Percentiles rank a stretch among this genome's conserved stretches.
Evolutionary conservation across 2,888 invertebrate genomes (phyloP).

Genomic region (Drosophila sordidula): DNA sequence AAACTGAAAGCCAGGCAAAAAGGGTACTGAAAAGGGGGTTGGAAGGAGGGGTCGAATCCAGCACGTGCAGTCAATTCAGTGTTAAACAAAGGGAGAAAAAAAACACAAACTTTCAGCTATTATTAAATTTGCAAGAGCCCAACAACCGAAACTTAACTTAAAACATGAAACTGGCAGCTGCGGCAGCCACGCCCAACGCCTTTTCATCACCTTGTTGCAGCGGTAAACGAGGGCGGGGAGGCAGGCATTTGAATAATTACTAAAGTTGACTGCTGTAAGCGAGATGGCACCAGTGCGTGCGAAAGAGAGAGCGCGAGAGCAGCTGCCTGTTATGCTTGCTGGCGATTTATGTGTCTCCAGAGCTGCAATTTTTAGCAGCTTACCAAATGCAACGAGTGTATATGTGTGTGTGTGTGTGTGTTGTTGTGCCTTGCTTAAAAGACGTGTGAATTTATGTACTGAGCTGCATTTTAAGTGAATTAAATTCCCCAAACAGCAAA

Average conservation of each 20-base stretch:
- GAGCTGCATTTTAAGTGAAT: constrained; percentile 67
- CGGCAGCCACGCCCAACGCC: constrained; percentile 41
- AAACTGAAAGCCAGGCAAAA: constrained; percentile 15
- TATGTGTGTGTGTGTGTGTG: constrained; percentile 4
- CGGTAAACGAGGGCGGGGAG: background rate
- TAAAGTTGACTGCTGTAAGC: constrained; percentile 57
- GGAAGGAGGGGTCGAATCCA: constrained; percentile 1
- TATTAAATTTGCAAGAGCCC: constrained; percentile 64
- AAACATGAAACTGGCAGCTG: constrained; percentile 53
- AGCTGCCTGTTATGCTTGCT: constrained; percentile 24
- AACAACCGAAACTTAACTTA: constrained; percentile 28
- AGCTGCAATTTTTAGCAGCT: constrained; percentile 49
- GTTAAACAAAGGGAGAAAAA: constrained; percentile 27
- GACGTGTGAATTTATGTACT: constrained; percentile 61
- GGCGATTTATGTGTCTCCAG: constrained; percentile 68
- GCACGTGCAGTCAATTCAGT: constrained; percentile 57
- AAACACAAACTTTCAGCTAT: constrained; percentile 54
- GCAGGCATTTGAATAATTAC: constrained; percentile 74
- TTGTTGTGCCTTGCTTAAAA: constrained; percentile 19
- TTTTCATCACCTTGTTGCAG: constrained; percentile 59
- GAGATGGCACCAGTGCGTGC: background rate
- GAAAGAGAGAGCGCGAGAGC: background rate
- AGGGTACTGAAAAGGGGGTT: background rate
- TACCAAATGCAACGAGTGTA: constrained; percentile 22
- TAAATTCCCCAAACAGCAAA: constrained; percentile 51